A percentile compares a stretch with the other conserved stretches of the same genome.
phyloP scores from a whole-genome alignment of 2,888 invertebrate species.

The Catocala fraxini region DNA sequence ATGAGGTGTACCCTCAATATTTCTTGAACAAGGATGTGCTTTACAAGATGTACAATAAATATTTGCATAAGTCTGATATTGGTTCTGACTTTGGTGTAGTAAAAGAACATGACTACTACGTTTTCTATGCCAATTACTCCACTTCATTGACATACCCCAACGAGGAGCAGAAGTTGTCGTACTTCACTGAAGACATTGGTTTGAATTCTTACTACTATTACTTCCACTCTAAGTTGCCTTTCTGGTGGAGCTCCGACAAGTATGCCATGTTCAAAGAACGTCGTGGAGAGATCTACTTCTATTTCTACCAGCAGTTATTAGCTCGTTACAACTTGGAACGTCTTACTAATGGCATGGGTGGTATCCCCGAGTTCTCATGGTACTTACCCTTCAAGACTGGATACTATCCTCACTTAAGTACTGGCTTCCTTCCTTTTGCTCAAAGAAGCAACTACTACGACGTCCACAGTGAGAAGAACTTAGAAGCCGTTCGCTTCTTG shows the following conservation, averaged over 20 bases:
- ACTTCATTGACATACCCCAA: slow-evolving; percentile 82
- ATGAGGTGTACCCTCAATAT: slow-evolving; percentile 90
- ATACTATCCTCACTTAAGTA: slow-evolving; percentile 62
- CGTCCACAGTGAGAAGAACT: slow-evolving; percentile 80
- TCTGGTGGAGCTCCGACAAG: slow-evolving; percentile 88
- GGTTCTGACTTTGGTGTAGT: slow-evolving; percentile 70
- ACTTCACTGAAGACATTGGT: slow-evolving; percentile 91
- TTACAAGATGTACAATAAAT: slow-evolving; percentile 74
- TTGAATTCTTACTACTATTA: slow-evolving; percentile 90
- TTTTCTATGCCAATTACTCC: slow-evolving; percentile 88
- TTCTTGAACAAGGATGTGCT: slow-evolving; percentile 89
- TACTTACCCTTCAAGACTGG: slow-evolving; percentile 86
- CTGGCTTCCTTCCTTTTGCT: slow-evolving; percentile 80
- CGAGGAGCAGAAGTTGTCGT: slow-evolving; percentile 88
- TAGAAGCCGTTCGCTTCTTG: slow-evolving; percentile 85
- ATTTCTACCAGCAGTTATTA: slow-evolving; percentile 89
- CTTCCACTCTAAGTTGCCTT: slow-evolving; percentile 88
- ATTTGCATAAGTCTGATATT: slow-evolving; percentile 61
- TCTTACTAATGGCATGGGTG: slow-evolving; percentile 88
- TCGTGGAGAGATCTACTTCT: slow-evolving; percentile 90
- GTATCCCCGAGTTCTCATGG: slow-evolving; percentile 88
- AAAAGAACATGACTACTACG: slow-evolving; percentile 72
- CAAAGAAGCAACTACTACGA: slow-evolving; percentile 88
- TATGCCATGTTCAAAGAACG: slow-evolving; percentile 82
- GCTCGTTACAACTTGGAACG: slow-evolving; percentile 91